A percentile compares a stretch with the other conserved stretches of the same genome.
Conservation (phyloP, 1,140 invertebrate species). For the Pseudobourletiella spinata region DNA sequence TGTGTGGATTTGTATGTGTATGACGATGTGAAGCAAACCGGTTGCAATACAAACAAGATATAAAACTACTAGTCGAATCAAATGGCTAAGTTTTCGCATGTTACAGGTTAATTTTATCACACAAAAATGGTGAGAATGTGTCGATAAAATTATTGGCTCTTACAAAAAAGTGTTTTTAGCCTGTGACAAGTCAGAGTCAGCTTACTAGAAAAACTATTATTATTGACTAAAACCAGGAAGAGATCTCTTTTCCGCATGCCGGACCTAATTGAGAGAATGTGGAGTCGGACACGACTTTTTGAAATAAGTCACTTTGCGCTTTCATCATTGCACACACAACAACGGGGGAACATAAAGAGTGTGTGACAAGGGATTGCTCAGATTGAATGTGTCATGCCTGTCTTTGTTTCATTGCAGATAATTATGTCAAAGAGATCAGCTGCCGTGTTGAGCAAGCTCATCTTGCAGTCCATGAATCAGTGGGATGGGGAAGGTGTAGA, state of each 20-base stretch:
- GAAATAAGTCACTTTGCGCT: background rate
- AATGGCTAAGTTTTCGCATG: background rate
- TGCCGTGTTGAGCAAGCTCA: background rate
- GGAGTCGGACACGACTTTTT: no score
- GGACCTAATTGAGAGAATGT: background rate
- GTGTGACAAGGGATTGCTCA: background rate
- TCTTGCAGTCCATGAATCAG: background rate
- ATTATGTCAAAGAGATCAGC: background rate
- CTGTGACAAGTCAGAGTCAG: no score
- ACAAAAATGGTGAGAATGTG: no score
- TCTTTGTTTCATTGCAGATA: background rate
- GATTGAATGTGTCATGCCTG: background rate
- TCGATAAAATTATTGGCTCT: background rate
- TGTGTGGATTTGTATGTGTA: background rate
- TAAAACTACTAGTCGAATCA: no score
- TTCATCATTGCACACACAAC: background rate
- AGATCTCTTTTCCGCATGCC: background rate
- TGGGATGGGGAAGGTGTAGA: background rate
- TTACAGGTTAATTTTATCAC: background rate
- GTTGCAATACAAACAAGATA: no score
- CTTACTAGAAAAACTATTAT: no score
- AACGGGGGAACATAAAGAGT: background rate
- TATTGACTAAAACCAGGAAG: no score
- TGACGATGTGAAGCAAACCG: background rate
- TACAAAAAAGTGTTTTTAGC: background rate